Conservation (phyloP, 92 coral and sea anemone species). For the Galaxea fascicularis region DNA sequence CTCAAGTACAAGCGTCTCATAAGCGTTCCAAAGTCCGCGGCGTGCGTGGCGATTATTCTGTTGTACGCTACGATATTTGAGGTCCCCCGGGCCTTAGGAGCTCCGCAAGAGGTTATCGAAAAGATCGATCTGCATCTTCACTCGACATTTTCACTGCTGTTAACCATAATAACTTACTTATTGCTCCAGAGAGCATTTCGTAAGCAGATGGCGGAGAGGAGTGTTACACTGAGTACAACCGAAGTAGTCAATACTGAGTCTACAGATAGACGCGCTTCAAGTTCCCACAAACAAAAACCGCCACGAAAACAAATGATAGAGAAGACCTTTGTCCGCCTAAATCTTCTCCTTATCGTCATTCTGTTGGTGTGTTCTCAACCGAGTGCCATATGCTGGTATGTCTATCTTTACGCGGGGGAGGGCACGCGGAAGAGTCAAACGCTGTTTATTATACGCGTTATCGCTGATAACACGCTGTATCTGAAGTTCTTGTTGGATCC, state of each 20-base stretch:
- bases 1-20: slow-evolving; percentile 62
- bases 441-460: slow-evolving; percentile 33
- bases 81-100: slow-evolving; percentile 37
- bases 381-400: slow-evolving; percentile 65
- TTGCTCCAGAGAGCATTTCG: slow-evolving; percentile 65
- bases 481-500: slow-evolving; percentile 72
- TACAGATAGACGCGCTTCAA: background rate
- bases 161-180: slow-evolving; percentile 54
- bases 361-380: slow-evolving; percentile 72
- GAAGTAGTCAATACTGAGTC: background rate
- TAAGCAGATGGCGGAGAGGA: slow-evolving; percentile 40
- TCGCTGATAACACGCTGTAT: slow-evolving; percentile 64
- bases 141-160: slow-evolving; percentile 57
- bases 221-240: slow-evolving; percentile 3
- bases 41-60: slow-evolving; percentile 59
- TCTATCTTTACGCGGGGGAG: slow-evolving; percentile 15
- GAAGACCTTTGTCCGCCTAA: slow-evolving; percentile 58
- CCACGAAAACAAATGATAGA: slow-evolving; percentile 37
- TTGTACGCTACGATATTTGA: slow-evolving; percentile 59
- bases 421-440: slow-evolving; percentile 1
- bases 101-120: slow-evolving; percentile 30
- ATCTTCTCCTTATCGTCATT: slow-evolving; percentile 58
- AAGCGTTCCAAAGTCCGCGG: slow-evolving; percentile 32
- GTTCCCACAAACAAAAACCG: background rate
- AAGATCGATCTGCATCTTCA: slow-evolving; percentile 61